Evolutionary conservation across 2,797 vertebrate genomes (phyloP).

Genomic region (Erpetoichthys calabaricus): DNA sequence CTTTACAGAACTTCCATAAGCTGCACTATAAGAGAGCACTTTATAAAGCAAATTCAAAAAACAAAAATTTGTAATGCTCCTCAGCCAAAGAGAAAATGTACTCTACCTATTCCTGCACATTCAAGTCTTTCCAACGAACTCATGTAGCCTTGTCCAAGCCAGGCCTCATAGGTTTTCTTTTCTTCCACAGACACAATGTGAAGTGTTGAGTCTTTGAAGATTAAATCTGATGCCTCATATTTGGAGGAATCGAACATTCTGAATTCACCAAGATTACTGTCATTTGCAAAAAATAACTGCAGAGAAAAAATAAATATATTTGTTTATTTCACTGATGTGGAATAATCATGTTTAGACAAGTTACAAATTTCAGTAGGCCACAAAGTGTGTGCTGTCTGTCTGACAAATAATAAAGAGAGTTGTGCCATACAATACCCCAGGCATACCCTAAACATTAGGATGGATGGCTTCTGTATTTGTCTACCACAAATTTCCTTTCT

Average conservation of each 20-base stretch:
- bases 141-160: conserved; percentile 71
- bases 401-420: too few relatives aligned
- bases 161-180: conserved; percentile 60
- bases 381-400: too few relatives aligned
- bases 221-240: conserved; percentile 64
- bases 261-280: conserved; percentile 47
- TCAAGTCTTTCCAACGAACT: conserved; percentile 58
- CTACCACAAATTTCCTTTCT: too few relatives aligned
- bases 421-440: neutral
- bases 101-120: conserved; percentile 22
- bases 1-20: too few relatives aligned
- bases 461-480: too few relatives aligned
- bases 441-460: neutral
- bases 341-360: neutral
- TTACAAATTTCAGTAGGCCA: too few relatives aligned
- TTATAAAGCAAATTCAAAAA: too few relatives aligned
- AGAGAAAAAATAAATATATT: conserved; percentile 10
- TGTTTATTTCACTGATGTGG: neutral
- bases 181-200: conserved; percentile 53
- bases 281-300: conserved; percentile 61
- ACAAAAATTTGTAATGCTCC: neutral
- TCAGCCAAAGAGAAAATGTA: neutral
- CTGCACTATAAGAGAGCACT: too few relatives aligned
- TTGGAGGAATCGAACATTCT: conserved; percentile 76
- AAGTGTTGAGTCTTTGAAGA: conserved; percentile 81